Evolutionary conservation across 2,113 vertebrate species (phyloP).

Genomic region (Tapirus terrestris): DNA sequence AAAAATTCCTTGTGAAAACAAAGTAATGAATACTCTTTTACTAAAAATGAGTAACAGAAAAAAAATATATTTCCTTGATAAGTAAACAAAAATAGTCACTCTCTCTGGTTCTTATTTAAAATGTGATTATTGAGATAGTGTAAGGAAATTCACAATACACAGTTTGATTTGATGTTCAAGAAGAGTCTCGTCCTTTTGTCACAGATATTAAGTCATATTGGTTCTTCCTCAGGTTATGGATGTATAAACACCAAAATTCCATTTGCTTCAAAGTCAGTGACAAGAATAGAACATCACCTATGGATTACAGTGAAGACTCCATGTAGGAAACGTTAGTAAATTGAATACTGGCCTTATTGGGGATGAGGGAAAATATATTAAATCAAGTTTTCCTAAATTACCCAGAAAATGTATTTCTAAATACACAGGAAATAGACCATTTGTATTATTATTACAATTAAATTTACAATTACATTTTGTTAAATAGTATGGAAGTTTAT

Average conservation of each 20-base stretch:
- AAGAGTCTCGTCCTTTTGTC: background rate
- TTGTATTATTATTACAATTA: background rate
- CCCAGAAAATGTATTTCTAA: background rate
- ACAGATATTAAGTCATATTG: background rate
- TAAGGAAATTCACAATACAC: background rate
- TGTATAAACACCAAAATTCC: background rate
- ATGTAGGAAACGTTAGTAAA: background rate
- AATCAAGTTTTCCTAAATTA: background rate
- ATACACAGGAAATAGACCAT: background rate
- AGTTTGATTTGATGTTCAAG: background rate
- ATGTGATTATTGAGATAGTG: background rate
- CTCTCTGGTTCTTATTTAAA: background rate
- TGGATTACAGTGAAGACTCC: background rate
- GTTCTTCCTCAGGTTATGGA: background rate
- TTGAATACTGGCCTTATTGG: background rate
- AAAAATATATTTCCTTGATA: background rate
- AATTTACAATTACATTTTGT: background rate
- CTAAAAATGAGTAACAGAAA: background rate
- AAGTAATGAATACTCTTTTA: slow-evolving; percentile 32
- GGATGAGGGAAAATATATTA: background rate
- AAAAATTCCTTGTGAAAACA: background rate
- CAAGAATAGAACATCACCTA: background rate
- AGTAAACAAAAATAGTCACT: background rate
- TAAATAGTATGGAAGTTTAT: background rate
- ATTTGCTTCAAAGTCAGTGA: background rate